Base-by-base conservation (phyloP, 2,113 vertebrate genomes). In the Panthera leo region DNA sequence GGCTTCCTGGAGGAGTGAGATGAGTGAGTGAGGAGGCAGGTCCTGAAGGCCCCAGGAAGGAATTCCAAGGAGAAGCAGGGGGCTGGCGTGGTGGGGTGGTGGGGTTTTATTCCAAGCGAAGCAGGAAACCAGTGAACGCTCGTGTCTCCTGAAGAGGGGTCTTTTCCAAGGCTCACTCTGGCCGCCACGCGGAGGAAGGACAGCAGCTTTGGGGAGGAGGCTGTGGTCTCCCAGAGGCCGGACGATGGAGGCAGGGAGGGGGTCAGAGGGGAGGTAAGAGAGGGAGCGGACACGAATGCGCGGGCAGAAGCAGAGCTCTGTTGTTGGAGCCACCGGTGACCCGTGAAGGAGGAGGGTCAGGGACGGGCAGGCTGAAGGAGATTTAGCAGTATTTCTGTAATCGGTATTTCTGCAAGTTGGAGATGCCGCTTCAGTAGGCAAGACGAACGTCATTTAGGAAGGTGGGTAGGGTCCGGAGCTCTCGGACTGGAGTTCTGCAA, bases 211-310 rank as follows among this genome's bases (percentile, higher is more conserved):
- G 36, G 65, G 5, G 82, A 39, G 51, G 51, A 53, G 29, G 19
- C 29, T 55, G 21, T 45, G 42, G 21, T 67, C 8, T 39, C 31
- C 42, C 42, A 25, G 82, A 10, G 3, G 67, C 58, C 55, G 31
- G 58, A 53, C 0, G 53, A 23, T 1, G 23, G 89, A 5, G 67
- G n/a, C 53, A 36, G n/a, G 36, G 23, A 12, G 0, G 1, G 6
- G 14, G 21, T 23, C 14, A 5, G 18, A 1, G 23, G 3, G 14
- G 25, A 29, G 21, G 15, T 27, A 8, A 1, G 3, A 42, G 21
- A 3, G 71, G 71, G 36, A 75, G 71, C 36, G 5, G 31, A 68
- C 67, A 15, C 1, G 5, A 21, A 11, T 36, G 36, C 70, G 12
- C 10, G 21, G 2, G 23, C 11, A 14, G n/a, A 25, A 5, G 2